Percentiles rank a stretch among this genome's conserved stretches.
Conservation (phyloP, 1,140 invertebrate species). For the Rhagoletis zephyria region DNA sequence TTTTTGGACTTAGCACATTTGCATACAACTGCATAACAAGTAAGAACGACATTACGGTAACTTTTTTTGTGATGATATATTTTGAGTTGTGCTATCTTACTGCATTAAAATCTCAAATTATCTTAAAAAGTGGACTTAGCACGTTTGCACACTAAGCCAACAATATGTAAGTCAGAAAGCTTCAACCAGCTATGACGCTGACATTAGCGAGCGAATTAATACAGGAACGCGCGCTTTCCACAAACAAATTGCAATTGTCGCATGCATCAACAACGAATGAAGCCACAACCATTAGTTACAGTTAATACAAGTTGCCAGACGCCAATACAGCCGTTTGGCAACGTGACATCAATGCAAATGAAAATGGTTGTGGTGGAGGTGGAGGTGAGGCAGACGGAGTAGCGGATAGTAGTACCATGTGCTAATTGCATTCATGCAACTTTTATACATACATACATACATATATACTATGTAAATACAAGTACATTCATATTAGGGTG, state of each 20-base stretch:
- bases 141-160: no score
- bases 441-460: neutral
- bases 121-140: no score
- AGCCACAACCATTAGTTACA: neutral
- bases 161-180: no score
- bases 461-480: no score
- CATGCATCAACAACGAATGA: neutral
- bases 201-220: neutral
- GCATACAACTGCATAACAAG: no score
- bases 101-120: no score
- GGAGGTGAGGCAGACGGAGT: neutral
- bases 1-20: no score
- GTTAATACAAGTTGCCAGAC: neutral
- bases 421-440: neutral
- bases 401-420: neutral
- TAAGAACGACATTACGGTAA: no score
- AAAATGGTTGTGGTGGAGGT: no score
- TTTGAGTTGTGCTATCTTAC: no score
- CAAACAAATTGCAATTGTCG: neutral
- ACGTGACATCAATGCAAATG: constrained; percentile 27
- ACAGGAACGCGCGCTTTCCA: neutral
- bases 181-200: no score
- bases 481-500: neutral
- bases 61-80: no score
- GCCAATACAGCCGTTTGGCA: neutral